A percentile compares a stretch with the other conserved stretches of the same genome.
phyloP scores from a whole-genome alignment of 1,140 invertebrate genomes.

The Anthonomus grandis region DNA sequence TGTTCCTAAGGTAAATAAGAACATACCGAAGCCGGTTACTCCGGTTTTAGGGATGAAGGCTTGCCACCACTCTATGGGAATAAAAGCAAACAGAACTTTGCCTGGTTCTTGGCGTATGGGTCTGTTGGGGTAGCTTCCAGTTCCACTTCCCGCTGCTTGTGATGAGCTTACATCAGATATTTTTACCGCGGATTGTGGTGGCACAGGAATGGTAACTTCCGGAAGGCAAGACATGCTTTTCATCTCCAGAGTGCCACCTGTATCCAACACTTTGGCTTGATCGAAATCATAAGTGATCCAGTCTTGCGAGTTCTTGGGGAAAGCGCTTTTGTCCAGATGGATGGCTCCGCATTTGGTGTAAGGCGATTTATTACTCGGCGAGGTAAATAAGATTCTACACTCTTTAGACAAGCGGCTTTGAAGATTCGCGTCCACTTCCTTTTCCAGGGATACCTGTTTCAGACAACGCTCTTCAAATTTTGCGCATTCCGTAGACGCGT shows the following conservation, averaged over 20 bases:
- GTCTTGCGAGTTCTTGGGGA: background rate
- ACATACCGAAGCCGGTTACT: conserved; percentile 82
- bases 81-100: conserved; percentile 66
- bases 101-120: conserved; percentile 30
- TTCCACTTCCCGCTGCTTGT: background rate
- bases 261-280: background rate
- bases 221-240: no score
- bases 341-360: conserved; percentile 1
- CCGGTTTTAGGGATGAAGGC: conserved; percentile 93
- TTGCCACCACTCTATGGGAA: conserved; percentile 92
- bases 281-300: background rate
- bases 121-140: background rate
- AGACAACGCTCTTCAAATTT: conserved; percentile 10
- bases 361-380: background rate
- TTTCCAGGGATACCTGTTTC: conserved; percentile 15
- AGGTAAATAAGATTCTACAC: conserved; percentile 6
- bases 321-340: background rate
- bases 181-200: no score
- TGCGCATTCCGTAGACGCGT: conserved; percentile 9
- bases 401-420: conserved; percentile 19
- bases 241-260: background rate
- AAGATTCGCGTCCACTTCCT: conserved; percentile 13
- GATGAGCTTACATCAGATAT: no score
- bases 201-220: no score
- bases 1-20: conserved; percentile 71